phyloP scores from a whole-genome alignment of 2,113 vertebrate species.

The Actinemys pallida region DNA sequence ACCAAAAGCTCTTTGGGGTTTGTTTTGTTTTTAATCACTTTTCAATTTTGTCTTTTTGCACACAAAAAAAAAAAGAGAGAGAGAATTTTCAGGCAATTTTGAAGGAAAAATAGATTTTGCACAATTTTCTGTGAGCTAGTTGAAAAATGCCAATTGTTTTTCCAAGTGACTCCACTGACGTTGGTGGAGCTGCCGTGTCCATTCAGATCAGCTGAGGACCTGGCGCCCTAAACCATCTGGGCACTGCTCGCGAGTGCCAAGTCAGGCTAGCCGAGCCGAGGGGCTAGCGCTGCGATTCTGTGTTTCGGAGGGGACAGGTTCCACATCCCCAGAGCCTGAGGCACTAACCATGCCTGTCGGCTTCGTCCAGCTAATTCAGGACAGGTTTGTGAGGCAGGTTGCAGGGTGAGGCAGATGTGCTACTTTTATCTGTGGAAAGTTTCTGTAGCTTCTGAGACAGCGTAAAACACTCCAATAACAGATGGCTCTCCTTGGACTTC shows the following conservation, averaged over 20 bases:
- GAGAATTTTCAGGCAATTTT: background rate
- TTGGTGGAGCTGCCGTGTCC: background rate
- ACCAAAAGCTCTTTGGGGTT: background rate
- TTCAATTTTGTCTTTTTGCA: background rate
- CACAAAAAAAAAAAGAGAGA: background rate
- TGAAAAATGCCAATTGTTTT: background rate
- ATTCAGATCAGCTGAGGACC: background rate
- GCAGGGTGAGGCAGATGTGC: background rate
- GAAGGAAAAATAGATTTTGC: background rate
- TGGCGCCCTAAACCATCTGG: no score
- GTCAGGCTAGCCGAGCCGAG: background rate
- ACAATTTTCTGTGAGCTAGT: background rate
- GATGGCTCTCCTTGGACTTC: background rate
- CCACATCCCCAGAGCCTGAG: accelerated
- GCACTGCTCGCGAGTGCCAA: background rate
- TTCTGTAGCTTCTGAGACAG: background rate
- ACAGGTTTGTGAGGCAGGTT: background rate
- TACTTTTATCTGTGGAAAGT: accelerated
- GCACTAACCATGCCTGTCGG: accelerated
- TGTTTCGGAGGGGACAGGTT: accelerated
- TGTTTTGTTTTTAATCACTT: background rate
- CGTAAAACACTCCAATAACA: accelerated
- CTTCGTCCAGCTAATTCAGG: accelerated
- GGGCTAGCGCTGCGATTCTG: background rate
- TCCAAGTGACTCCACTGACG: background rate